Percentiles rank a stretch among this genome's conserved stretches.
Conservation (phyloP, 2,113 vertebrate species). For the Larimichthys polyactis region DNA sequence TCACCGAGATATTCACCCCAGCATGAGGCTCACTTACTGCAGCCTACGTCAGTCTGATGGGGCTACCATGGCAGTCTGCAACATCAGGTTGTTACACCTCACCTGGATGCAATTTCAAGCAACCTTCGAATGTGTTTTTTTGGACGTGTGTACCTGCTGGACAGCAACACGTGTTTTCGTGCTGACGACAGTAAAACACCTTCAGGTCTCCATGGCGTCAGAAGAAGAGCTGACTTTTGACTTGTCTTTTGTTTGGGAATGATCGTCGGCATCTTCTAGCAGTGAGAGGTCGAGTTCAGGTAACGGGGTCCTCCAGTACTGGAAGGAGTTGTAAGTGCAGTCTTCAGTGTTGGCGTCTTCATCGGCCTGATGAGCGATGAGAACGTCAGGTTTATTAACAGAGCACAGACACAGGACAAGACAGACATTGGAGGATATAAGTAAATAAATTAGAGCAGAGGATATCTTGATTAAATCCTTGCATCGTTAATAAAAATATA, state of each 20-base stretch:
- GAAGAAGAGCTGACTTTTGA: constrained; percentile 51
- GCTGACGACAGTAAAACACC: not conserved
- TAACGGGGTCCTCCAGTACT: constrained; percentile 92
- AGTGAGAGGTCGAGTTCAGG: constrained; percentile 89
- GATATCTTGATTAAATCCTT: too few species aligned
- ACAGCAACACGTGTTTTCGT: not conserved
- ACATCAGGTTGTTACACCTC: not conserved
- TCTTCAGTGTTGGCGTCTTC: constrained; percentile 77
- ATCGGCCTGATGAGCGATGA: constrained; percentile 42
- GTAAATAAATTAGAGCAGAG: too few species aligned
- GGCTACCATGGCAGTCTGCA: not conserved
- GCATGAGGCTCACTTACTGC: not conserved
- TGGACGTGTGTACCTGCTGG: not conserved
- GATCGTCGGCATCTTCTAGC: constrained; percentile 74
- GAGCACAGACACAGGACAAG: too few species aligned
- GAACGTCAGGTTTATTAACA: not conserved
- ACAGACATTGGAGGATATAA: too few species aligned
- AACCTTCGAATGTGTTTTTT: not conserved
- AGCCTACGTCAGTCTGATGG: not conserved
- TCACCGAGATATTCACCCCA: not conserved
- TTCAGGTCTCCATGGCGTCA: constrained; percentile 92
- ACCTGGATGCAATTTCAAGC: constrained; percentile 6
- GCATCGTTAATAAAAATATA: too few species aligned
- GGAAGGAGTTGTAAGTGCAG: constrained; percentile 90
- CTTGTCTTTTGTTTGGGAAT: constrained; percentile 42